Base-by-base conservation (phyloP, 1,140 invertebrate genomes). In the Orchesella cincta region DNA sequence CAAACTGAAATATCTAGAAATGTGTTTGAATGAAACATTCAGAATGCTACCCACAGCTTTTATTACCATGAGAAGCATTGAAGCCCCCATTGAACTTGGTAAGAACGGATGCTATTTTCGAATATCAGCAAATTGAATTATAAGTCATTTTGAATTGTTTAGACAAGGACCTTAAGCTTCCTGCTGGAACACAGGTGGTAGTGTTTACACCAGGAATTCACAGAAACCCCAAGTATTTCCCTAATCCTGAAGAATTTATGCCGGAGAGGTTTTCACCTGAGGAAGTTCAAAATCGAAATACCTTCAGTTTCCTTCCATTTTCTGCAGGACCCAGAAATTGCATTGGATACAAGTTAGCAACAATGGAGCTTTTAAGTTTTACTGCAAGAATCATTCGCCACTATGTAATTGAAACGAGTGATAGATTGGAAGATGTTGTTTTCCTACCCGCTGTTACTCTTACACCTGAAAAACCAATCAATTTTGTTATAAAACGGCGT, bases 291-390 rank as follows among this genome's bases (percentile, higher is more conserved):
- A 33, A 67, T 12, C 26, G 62, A 29, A 26, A 67, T 67, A 3
- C 62, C 2, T 67, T 31, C 29, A 5, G 26, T 8, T 67, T 12
- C n/a, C 5, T 67, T 29, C 62, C 62, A 14, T 67, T 67, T 67
- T 67, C 62, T 31, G 62, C 62, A 14, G 62, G 62, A 3, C 62
- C 62, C 3, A 67, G 62, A 31, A 31, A 33, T 33, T 67, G 62
- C 62, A 3, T 33, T 8, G 62, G 62, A 8, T 3, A 14, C 64
- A 88, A 86, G 81, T 91, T 91, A 84, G 90, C 90, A 5, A 83
- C 88, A 83, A 85, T 89, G 83, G 88, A 90, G 78, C 86, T 88
- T 83, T 91, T 91, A 83, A 86, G 87, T 0, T 83, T 90, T 1
- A 36, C n/a, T 12, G 31, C n/a, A 1, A 5, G 33, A 2, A 33